phyloP scores from a whole-genome alignment of 2,888 invertebrate genomes.

The Mesorhabditis sp. region DNA sequence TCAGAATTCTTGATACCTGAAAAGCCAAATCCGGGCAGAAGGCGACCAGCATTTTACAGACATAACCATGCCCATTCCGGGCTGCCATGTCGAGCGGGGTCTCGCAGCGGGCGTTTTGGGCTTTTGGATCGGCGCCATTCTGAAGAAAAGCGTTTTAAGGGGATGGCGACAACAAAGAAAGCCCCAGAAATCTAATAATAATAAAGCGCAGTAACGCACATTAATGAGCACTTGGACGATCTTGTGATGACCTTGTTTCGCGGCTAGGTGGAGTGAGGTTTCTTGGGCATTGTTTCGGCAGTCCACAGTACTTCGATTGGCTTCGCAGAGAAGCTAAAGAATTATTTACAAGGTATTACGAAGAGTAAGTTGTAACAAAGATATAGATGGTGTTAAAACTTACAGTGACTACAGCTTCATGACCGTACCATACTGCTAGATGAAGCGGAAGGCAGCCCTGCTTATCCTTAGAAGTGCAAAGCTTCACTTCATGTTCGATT shows the following conservation, averaged over 20 bases:
- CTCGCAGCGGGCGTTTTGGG: conserved; percentile 68
- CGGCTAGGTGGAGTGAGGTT: conserved; percentile 74
- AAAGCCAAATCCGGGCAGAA: conserved; percentile 43
- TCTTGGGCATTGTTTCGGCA: conserved; percentile 27
- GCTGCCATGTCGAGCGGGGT: conserved; percentile 90
- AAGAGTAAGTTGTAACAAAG: neutral
- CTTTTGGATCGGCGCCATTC: conserved; percentile 42
- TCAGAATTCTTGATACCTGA: conserved; percentile 19
- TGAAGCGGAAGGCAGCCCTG: conserved; percentile 51
- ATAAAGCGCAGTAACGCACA: conserved; percentile 60
- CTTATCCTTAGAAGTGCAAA: conserved; percentile 29
- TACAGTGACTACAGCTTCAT: conserved; percentile 40
- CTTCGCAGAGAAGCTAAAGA: conserved; percentile 28
- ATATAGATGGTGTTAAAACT: conserved; percentile 3
- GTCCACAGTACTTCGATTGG: conserved; percentile 24
- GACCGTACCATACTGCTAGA: conserved; percentile 52
- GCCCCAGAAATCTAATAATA: no score
- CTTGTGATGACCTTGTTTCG: conserved; percentile 71
- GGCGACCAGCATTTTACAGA: conserved; percentile 34
- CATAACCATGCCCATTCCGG: conserved; percentile 64
- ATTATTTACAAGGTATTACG: neutral
- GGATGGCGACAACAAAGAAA: no score
- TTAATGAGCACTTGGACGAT: conserved; percentile 70
- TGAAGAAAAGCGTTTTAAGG: conserved; percentile 14
- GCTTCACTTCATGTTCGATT: conserved; percentile 39